Evolutionary conservation across 2,888 invertebrate genomes (phyloP).

Genomic region (Drosophila nr. fundita): DNA sequence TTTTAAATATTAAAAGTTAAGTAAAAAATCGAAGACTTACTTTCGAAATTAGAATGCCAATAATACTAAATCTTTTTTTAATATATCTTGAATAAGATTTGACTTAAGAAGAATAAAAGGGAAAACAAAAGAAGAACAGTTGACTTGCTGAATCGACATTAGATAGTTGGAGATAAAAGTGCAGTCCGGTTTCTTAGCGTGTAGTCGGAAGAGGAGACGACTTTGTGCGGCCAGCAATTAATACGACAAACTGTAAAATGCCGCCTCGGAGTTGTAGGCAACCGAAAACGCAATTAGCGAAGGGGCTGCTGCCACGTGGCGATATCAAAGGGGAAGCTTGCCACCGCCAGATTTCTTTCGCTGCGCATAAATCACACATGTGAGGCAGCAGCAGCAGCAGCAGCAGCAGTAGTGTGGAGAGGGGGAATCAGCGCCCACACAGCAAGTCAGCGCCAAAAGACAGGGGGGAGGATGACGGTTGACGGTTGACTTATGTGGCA

Average conservation of each 20-base stretch:
- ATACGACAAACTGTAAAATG: slow-evolving; percentile 80
- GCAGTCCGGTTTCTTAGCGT: slow-evolving; percentile 26
- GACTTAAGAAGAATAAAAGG: not conserved
- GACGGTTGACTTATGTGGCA: slow-evolving; percentile 72
- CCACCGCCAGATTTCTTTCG: slow-evolving; percentile 48
- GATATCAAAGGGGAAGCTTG: slow-evolving; percentile 63
- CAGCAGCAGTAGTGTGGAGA: not conserved
- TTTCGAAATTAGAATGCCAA: not conserved
- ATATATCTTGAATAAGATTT: not conserved
- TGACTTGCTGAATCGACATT: not conserved
- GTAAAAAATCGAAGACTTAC: not conserved
- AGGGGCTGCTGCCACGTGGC: slow-evolving; percentile 47
- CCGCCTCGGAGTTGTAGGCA: slow-evolving; percentile 40
- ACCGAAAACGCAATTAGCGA: slow-evolving; percentile 72
- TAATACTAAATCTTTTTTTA: not conserved
- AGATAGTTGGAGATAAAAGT: not conserved
- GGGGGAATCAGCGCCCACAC: slow-evolving; percentile 62
- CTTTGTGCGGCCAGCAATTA: slow-evolving; percentile 67
- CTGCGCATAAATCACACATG: slow-evolving; percentile 75
- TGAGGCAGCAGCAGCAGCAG: not conserved
- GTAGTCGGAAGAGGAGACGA: slow-evolving; percentile 16
- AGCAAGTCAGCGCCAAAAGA: slow-evolving; percentile 14
- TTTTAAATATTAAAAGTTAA: not conserved
- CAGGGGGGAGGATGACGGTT: not conserved
- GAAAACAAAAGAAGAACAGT: not conserved